Percentiles rank a stretch among this genome's conserved stretches.
These are phyloP conservation scores for Hemicrepidius hirtus DNA, from an alignment of 2,888 invertebrate species.

Conservation along the genomic window DNA sequence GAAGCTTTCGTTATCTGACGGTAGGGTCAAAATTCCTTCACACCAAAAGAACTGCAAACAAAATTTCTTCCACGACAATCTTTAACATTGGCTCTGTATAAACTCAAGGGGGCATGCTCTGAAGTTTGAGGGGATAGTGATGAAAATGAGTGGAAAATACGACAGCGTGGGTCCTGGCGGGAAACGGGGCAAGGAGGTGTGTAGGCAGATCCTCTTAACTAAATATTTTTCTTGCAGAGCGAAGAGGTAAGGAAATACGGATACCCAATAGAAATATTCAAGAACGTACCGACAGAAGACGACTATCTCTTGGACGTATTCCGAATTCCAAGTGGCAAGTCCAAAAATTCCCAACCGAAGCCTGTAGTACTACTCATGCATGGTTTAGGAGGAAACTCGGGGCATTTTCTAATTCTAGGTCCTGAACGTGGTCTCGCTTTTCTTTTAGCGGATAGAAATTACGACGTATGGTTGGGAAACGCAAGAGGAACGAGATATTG, in stretches of 20 bases:
- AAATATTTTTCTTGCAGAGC: too few relatives aligned
- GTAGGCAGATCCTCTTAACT: too few relatives aligned
- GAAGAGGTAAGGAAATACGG: slow-evolving; percentile 60
- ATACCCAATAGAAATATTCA: slow-evolving; percentile 69
- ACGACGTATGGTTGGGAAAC: slow-evolving; percentile 78
- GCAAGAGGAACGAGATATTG: slow-evolving; percentile 76
- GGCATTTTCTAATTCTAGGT: slow-evolving; percentile 83
- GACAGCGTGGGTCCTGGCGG: too few relatives aligned
- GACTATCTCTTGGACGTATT: slow-evolving; percentile 71
- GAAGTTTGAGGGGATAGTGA: too few relatives aligned
- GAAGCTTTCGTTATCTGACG: too few relatives aligned
- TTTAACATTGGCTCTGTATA: too few relatives aligned
- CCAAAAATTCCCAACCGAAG: slow-evolving; percentile 50
- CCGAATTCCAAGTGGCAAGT: slow-evolving; percentile 67
- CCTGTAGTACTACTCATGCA: slow-evolving; percentile 83
- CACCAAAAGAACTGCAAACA: too few relatives aligned
- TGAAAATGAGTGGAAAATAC: too few relatives aligned
- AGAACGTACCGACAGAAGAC: slow-evolving; percentile 69
- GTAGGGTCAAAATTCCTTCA: too few relatives aligned
- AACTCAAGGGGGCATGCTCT: too few relatives aligned
- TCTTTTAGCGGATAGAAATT: slow-evolving; percentile 71
- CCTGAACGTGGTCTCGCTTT: slow-evolving; percentile 74
- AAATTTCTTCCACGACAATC: too few relatives aligned
- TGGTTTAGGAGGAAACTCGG: slow-evolving; percentile 83
- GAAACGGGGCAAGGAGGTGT: too few relatives aligned